phyloP scores from a whole-genome alignment of 2,797 vertebrate species.

The Schizopygopsis pylzovi region DNA sequence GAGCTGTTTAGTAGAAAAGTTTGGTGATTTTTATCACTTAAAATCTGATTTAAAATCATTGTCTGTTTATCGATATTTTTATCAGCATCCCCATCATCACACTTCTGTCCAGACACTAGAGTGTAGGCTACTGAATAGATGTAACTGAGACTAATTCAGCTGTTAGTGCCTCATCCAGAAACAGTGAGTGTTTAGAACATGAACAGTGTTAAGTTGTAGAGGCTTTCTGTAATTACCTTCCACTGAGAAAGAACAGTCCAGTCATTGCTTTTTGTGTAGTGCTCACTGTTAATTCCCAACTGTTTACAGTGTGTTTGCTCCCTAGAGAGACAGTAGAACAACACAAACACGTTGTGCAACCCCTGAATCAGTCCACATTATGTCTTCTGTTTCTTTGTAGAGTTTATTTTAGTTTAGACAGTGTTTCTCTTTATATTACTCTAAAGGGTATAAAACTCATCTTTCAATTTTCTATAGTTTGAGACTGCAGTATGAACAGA shows the following conservation, averaged over 20 bases:
- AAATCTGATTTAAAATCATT: background rate
- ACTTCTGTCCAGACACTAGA: background rate
- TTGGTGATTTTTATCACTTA: background rate
- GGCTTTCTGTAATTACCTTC: background rate
- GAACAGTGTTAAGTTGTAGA: background rate
- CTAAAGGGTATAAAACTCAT: background rate
- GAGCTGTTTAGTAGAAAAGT: background rate
- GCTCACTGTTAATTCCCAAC: constrained; percentile 30
- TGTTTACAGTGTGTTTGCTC: constrained; percentile 33
- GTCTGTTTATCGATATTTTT: background rate
- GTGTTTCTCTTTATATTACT: constrained; percentile 9
- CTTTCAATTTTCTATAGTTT: background rate
- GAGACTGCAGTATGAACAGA: background rate
- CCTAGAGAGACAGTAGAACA: constrained; percentile 45
- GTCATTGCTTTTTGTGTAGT: background rate
- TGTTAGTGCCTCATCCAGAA: background rate
- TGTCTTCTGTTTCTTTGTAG: constrained; percentile 50
- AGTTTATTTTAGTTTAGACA: constrained; percentile 30
- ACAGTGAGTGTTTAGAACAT: background rate
- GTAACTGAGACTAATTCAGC: background rate
- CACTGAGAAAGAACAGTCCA: background rate
- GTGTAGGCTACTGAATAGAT: background rate
- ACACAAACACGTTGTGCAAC: constrained; percentile 52
- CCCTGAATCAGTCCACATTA: constrained; percentile 46
- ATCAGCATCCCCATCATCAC: background rate